phyloP scores from a whole-genome alignment of 2,797 vertebrate species.

The Notolabrus celidotus region DNA sequence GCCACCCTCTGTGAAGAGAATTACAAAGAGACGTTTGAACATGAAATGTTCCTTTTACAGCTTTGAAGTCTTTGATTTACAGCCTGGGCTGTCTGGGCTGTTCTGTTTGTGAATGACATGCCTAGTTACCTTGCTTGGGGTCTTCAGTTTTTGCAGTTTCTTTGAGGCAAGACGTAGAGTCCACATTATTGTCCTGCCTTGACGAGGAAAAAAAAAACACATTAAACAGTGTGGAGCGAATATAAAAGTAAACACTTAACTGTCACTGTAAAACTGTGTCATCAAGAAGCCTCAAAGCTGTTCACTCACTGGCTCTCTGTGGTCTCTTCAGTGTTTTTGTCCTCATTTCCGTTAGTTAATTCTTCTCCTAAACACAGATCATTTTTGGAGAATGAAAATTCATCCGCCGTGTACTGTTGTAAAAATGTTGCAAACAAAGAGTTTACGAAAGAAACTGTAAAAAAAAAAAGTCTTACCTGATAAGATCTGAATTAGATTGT shows the following conservation, averaged over 20 bases:
- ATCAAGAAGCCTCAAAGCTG: constrained; percentile 46
- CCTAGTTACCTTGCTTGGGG: constrained; percentile 89
- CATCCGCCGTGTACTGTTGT: neutral
- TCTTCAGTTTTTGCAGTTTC: constrained; percentile 88
- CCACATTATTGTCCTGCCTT: constrained; percentile 93
- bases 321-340: constrained; percentile 75
- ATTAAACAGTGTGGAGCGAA: neutral
- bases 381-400: neutral
- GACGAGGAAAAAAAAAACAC: constrained; percentile 4
- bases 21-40: constrained; percentile 1
- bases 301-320: constrained; percentile 92
- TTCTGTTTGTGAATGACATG: neutral
- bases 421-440: neutral
- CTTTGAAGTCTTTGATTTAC: constrained; percentile 4
- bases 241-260: neutral
- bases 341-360: constrained; percentile 81
- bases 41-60: neutral
- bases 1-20: constrained; percentile 69
- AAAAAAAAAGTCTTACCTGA: constrained; percentile 87
- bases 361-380: constrained; percentile 85
- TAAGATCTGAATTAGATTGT: constrained; percentile 91
- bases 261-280: neutral
- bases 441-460: neutral
- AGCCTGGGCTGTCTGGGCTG: neutral
- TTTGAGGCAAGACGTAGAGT: constrained; percentile 91